Base-by-base conservation (phyloP, 2,888 invertebrate genomes). In the Amphipoea oculea region DNA sequence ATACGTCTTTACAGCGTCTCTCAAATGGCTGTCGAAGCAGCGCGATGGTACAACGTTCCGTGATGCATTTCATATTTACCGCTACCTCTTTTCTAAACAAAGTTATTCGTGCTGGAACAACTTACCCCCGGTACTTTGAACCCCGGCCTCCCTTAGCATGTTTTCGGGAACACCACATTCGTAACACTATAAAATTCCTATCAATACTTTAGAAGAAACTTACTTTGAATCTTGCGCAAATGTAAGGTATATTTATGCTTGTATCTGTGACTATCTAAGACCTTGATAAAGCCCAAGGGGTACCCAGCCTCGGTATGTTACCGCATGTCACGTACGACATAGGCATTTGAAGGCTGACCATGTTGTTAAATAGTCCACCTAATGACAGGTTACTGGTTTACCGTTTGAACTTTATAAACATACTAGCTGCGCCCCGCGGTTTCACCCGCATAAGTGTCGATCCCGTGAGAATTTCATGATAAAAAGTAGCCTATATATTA, bases 291-390 rank as follows among this genome's bases (percentile, higher is more conserved):
- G 45, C 29, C 45, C 70, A 67, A 77, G 40, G 54, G 67, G 54
- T 60, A 68, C 67, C 71, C 11, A 45, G 29, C n/a, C 54, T 54
- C 67, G 62, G 62, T 36, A 68, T 60, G 57, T 63, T 51, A 45
- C 62, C 11, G 17, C 57, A 12, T 42, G 80, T 74, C 73, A 81
- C 77, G 77, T 71, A 77, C 69, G 48, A 48, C 6, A 57, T 60
- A 45, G 60, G 48, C n/a, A 74, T 71, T 60, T 63, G 71, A 86
- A 84, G 86, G 86, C 69, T 77, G 60, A 36, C 9, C 60, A 80
- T 74, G 73, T 71, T 66, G 29, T 23, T 73, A 23, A 45, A 67
- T 51, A 60, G 67, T 54, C 17, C 48, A 57, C 0, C 23, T 54
- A 54, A 71, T 40, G 68, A 42, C 68, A 62, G 20, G 71, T 72